phyloP scores from a whole-genome alignment of 2,888 invertebrate genomes.

The Epistrophella euchroma region DNA sequence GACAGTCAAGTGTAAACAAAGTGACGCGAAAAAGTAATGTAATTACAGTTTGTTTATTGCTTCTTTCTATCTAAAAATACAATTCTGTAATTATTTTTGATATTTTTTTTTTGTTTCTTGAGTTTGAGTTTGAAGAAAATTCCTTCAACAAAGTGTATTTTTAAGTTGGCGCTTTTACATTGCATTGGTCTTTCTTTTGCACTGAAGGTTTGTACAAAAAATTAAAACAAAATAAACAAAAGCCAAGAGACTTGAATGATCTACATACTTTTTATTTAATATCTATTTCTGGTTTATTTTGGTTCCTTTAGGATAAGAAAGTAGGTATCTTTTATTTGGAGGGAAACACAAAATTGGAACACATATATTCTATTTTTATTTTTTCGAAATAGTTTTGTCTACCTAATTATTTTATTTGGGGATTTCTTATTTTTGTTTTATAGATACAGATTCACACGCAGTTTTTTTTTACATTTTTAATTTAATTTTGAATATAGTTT shows the following conservation, averaged over 20 bases:
- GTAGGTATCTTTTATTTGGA: background rate
- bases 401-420: background rate
- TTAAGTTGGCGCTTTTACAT: constrained; percentile 49
- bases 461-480: background rate
- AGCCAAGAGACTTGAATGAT: constrained; percentile 1
- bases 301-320: constrained; percentile 3
- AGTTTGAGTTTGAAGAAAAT: background rate
- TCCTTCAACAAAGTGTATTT: constrained; percentile 38
- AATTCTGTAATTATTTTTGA: constrained; percentile 13
- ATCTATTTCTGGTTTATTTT: constrained; percentile 10
- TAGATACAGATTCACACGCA: background rate
- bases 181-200: constrained; percentile 22
- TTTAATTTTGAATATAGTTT: background rate
- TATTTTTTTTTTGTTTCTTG: constrained; percentile 12
- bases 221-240: background rate
- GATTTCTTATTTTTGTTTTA: background rate
- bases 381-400: constrained; percentile 9
- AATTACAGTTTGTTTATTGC: constrained; percentile 22
- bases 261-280: background rate
- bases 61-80: constrained; percentile 41
- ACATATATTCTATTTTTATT: constrained; percentile 16
- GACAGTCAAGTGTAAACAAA: constrained; percentile 55
- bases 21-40: constrained; percentile 34
- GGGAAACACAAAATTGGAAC: constrained; percentile 22
- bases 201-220: constrained; percentile 64